Conservation (phyloP, 2,113 vertebrate genomes). For the Atractosteus spatula region DNA sequence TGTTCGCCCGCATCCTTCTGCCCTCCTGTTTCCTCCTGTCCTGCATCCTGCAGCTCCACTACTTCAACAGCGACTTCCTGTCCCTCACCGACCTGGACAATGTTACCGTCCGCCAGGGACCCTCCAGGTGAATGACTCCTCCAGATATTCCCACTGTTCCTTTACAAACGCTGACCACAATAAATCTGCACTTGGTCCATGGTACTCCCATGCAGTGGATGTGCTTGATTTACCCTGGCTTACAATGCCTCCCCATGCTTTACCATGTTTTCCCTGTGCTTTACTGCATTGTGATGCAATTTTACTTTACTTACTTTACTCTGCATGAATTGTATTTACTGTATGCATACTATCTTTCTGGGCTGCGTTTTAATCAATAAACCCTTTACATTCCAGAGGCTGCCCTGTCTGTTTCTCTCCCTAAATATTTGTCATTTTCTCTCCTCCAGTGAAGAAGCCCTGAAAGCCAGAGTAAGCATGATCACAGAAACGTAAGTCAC, state of each 20-base stretch:
- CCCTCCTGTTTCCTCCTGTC: slow-evolving; percentile 67
- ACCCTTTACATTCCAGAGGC: too few relatives aligned
- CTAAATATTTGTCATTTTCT: slow-evolving; percentile 17
- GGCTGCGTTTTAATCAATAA: too few relatives aligned
- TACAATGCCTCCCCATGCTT: too few relatives aligned
- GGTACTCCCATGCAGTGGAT: too few relatives aligned
- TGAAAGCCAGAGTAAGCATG: slow-evolving; percentile 48
- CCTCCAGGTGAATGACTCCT: slow-evolving; percentile 42
- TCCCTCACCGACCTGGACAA: slow-evolving; percentile 62
- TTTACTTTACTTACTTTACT: too few relatives aligned
- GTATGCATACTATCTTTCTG: too few relatives aligned
- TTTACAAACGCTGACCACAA: not conserved
- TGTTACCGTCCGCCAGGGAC: slow-evolving; percentile 38
- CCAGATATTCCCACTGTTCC: not conserved
- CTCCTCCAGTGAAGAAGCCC: slow-evolving; percentile 56
- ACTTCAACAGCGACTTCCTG: slow-evolving; percentile 70
- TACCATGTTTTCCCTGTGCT: too few relatives aligned
- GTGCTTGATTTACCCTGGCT: too few relatives aligned
- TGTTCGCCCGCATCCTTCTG: slow-evolving; percentile 63
- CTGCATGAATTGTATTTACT: too few relatives aligned
- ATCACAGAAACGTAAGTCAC: slow-evolving; percentile 61
- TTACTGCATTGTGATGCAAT: too few relatives aligned
- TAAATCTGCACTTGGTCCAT: too few relatives aligned
- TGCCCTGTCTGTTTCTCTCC: not conserved
- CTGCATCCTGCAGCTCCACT: slow-evolving; percentile 69